Evolutionary conservation across 2,888 invertebrate genomes (phyloP).

Genomic region (Lithophane ornitopus): DNA sequence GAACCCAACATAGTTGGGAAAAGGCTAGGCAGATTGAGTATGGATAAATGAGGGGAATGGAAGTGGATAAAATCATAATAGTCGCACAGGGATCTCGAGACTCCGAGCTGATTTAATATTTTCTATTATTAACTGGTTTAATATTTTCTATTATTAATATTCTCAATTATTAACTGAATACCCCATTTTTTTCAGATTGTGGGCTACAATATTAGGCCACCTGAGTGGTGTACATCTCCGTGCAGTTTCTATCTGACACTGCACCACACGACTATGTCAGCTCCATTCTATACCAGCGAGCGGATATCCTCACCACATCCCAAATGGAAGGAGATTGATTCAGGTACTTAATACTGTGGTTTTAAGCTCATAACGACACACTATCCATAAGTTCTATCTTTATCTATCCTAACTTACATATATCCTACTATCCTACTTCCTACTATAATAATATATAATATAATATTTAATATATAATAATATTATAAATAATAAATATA

Average conservation of each 20-base stretch:
- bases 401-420: too few relatives aligned
- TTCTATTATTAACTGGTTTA: too few relatives aligned
- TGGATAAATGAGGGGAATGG: too few relatives aligned
- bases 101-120: not conserved
- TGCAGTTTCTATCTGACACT: conserved; percentile 94
- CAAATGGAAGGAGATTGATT: conserved; percentile 95
- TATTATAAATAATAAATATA: too few relatives aligned
- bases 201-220: conserved; percentile 88
- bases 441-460: too few relatives aligned
- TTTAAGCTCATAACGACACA: not conserved
- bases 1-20: too few relatives aligned
- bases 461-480: too few relatives aligned
- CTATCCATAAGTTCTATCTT: too few relatives aligned
- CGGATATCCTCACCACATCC: conserved; percentile 93
- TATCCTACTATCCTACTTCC: too few relatives aligned
- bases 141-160: too few relatives aligned
- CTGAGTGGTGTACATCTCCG: conserved; percentile 84
- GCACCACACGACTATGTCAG: conserved; percentile 95
- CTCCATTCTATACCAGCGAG: conserved; percentile 96
- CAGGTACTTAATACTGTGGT: conserved; percentile 83
- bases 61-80: too few relatives aligned
- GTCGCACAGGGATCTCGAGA: not conserved
- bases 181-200: conserved; percentile 82
- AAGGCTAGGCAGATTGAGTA: too few relatives aligned
- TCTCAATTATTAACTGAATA: not conserved